Percentiles rank a stretch among this genome's conserved stretches.
Evolutionary conservation across 2,113 vertebrate genomes (phyloP).

Genomic region (Gambusia holbrooki): DNA sequence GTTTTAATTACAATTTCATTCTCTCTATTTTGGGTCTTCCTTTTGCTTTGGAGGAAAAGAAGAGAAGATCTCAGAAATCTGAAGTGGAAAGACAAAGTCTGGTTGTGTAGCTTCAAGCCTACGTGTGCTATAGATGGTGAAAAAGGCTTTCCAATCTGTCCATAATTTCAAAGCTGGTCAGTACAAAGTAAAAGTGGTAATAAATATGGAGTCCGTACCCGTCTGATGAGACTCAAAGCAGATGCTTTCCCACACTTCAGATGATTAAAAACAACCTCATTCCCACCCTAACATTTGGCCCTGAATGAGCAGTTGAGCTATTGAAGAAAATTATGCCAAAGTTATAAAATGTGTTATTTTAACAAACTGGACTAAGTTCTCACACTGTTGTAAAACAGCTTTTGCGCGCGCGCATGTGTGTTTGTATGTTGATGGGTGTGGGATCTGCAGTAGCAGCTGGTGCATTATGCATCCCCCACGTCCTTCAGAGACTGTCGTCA

Average conservation of each 20-base stretch:
- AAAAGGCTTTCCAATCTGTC: too few species aligned
- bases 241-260: conserved; percentile 28
- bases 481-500: conserved; percentile 66
- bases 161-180: too few species aligned
- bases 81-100: too few species aligned
- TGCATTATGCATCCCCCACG: conserved; percentile 61
- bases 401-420: not conserved
- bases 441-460: conserved; percentile 59
- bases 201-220: not conserved
- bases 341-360: conserved; percentile 39
- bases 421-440: conserved; percentile 35
- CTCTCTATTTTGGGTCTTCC: too few species aligned
- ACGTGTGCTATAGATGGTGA: too few species aligned
- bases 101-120: too few species aligned
- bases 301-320: conserved; percentile 3
- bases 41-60: too few species aligned
- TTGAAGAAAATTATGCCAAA: conserved; percentile 22
- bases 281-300: conserved; percentile 8
- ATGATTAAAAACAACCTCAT: conserved; percentile 10
- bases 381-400: conserved; percentile 13
- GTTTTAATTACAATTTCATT: too few species aligned
- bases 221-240: not conserved
- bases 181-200: not conserved
- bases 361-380: conserved; percentile 34
- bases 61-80: too few species aligned